Evolutionary conservation across 2,113 vertebrate species (phyloP).

Genomic region (Aythya baeri): DNA sequence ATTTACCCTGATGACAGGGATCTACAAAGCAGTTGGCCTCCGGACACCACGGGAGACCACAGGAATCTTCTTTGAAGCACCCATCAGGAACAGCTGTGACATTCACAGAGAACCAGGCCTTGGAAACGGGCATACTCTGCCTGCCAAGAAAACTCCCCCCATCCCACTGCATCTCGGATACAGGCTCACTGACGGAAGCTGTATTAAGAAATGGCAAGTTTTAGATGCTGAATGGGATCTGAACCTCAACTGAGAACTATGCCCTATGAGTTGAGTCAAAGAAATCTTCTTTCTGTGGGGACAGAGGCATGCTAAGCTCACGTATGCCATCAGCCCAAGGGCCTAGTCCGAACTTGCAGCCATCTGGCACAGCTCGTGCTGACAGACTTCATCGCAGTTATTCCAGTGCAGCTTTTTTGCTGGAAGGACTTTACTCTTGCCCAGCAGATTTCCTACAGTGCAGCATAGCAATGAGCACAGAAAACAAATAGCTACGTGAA

Average conservation of each 20-base stretch:
- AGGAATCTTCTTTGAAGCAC: neutral
- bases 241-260: neutral
- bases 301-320: neutral
- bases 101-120: neutral
- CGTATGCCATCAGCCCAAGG: neutral
- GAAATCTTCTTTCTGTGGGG: neutral
- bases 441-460: neutral
- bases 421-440: neutral
- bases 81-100: neutral
- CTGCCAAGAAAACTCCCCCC: neutral
- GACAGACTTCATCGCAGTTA: neutral
- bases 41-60: neutral
- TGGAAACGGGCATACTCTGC: neutral
- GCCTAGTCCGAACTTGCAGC: neutral
- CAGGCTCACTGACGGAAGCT: accelerated
- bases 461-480: neutral
- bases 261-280: neutral
- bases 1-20: neutral
- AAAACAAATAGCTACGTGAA: neutral
- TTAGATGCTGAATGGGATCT: neutral
- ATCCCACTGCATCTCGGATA: neutral
- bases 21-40: neutral
- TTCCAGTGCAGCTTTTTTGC: neutral
- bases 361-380: neutral
- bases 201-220: neutral